Evolutionary conservation across 2,888 invertebrate genomes (phyloP).

Genomic region (Synanthedon formicaeformis): DNA sequence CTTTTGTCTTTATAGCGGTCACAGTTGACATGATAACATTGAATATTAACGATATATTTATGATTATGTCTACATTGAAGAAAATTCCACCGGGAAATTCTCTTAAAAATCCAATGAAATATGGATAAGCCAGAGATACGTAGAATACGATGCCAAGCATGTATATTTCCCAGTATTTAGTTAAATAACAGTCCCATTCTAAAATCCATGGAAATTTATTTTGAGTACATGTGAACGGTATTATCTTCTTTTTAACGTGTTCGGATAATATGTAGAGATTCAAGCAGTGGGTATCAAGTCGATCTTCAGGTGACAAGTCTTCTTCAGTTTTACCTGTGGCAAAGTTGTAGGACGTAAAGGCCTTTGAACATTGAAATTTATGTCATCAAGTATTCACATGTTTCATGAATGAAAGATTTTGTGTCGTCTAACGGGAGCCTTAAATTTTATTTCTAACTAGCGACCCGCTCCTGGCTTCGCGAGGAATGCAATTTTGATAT

Average conservation of each 20-base stretch:
- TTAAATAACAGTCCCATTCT: slow-evolving; percentile 49
- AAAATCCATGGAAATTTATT: slow-evolving; percentile 60
- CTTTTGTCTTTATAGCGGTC: slow-evolving; percentile 61
- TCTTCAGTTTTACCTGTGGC: slow-evolving; percentile 36
- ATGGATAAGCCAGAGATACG: slow-evolving; percentile 58
- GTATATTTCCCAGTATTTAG: slow-evolving; percentile 58
- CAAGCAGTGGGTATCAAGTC: slow-evolving; percentile 48
- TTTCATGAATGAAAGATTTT: too few relatives aligned
- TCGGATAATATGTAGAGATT: slow-evolving; percentile 59
- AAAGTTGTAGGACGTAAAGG: background rate
- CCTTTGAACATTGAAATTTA: background rate
- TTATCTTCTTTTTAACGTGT: slow-evolving; percentile 48
- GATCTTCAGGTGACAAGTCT: slow-evolving; percentile 36
- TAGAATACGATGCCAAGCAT: slow-evolving; percentile 50
- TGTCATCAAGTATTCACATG: background rate
- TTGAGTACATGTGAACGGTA: slow-evolving; percentile 43
- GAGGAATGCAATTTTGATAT: too few relatives aligned
- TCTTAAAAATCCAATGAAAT: slow-evolving; percentile 53
- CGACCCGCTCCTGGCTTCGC: too few relatives aligned
- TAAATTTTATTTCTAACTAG: too few relatives aligned
- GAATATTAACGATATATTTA: slow-evolving; percentile 44
- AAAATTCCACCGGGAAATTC: slow-evolving; percentile 44
- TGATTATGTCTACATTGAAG: slow-evolving; percentile 43
- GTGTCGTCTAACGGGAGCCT: too few relatives aligned
- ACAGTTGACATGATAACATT: slow-evolving; percentile 52